Base-by-base conservation (phyloP, 2,113 vertebrate genomes). In the Onychostruthus taczanowskii region DNA sequence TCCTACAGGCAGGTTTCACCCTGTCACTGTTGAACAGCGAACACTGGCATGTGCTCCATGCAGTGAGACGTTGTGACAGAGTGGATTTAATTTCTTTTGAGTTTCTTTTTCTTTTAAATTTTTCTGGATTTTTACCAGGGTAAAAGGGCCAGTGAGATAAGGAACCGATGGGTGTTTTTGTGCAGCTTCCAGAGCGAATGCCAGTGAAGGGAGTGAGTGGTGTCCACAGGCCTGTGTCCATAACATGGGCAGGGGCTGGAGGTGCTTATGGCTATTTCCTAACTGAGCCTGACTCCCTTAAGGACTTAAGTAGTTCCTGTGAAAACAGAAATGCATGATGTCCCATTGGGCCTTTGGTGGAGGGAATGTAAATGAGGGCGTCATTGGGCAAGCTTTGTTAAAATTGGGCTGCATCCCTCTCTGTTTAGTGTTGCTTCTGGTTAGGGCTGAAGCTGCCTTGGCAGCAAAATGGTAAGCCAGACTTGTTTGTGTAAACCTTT, bases 401-500 rank as follows among this genome's bases (percentile, higher is more conserved):
- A 84, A 89, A 37, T 2, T 0, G 2, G 35, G 61, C 73, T 70
- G 43, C 56, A 77, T 27, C 59, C 35, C 10, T 72, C 41, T 41
- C 0, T 62, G 20, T 62, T 77, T 27, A 21, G 24, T 43, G 39
- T 85, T 10, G 2, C 59, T 63, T 85, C 63, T 74, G 53, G 16
- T 90, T 50, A 73, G 31, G 55, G 26, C n/a, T 93, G 89, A 69
- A 83, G 31, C 80, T 74, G 53, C 1, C 0, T 53, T 85, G 84
- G 81, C 89, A 93, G 87, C 58, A 83, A 73, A 93, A 76, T 20
- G n/a, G 62, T 74, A 58, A 87, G 46, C 44, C 0, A 2, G 37
- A 43, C 39, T 49, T 89, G 56, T 89, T 96, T 89, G 47, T 50
- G n/a, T 91, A 85, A 95, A 93, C 55, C 55, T 83, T 50, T 84